Conservation (phyloP, 2,113 vertebrate genomes). For the Alces alces region DNA sequence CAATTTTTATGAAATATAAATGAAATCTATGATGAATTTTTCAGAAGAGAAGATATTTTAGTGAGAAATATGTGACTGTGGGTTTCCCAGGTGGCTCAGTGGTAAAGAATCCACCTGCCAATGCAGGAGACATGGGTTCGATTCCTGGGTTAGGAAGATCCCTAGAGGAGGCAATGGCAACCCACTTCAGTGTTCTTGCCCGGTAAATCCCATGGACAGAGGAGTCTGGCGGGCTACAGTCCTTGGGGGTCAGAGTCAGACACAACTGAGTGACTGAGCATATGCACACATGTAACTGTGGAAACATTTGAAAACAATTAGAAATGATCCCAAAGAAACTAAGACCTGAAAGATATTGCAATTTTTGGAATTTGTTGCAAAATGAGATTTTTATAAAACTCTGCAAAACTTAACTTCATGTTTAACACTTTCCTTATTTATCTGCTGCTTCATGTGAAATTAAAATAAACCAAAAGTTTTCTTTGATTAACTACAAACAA, state of each 20-base stretch:
- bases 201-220: background rate
- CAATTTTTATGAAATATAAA: background rate
- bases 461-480: slow-evolving; percentile 12
- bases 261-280: background rate
- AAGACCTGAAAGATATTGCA: background rate
- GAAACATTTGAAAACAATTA: background rate
- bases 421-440: background rate
- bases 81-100: background rate
- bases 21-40: background rate
- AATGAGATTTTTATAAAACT: slow-evolving; percentile 22
- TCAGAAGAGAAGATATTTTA: background rate
- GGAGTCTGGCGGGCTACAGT: background rate
- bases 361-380: slow-evolving; percentile 4
- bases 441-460: background rate
- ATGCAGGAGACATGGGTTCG: background rate
- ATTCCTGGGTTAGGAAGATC: background rate
- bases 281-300: background rate
- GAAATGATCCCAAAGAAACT: background rate
- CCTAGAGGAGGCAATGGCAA: background rate
- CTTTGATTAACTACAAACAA: background rate
- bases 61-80: background rate
- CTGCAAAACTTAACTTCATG: background rate
- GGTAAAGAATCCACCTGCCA: background rate
- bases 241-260: background rate
- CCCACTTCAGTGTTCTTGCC: background rate